phyloP scores from a whole-genome alignment of 2,797 vertebrate genomes.

The Bradypodion pumilum region DNA sequence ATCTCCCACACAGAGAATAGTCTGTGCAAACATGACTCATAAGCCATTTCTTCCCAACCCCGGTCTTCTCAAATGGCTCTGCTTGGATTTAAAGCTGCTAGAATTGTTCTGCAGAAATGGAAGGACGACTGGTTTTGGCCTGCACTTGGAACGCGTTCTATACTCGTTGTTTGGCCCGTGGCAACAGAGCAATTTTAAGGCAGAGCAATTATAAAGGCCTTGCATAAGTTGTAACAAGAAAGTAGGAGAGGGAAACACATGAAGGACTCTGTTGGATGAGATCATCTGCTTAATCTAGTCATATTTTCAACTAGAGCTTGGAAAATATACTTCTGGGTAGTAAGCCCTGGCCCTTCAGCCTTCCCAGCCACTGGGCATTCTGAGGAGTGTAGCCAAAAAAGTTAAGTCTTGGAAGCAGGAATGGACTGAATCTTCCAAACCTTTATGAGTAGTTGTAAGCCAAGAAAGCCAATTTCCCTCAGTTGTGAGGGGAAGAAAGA shows the following conservation, averaged over 20 bases:
- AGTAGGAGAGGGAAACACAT: no score
- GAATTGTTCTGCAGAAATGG: neutral
- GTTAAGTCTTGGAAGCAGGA: neutral
- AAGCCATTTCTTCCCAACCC: neutral
- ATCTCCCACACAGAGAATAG: neutral
- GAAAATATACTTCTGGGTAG: neutral
- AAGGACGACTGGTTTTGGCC: neutral
- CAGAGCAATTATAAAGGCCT: no score
- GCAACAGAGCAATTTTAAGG: neutral
- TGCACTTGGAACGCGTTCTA: neutral
- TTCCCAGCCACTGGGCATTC: neutral
- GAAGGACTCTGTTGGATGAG: neutral
- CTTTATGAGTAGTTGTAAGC: neutral
- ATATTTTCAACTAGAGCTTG: neutral
- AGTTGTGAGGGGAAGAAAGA: neutral
- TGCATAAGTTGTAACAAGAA: neutral
- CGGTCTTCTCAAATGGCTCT: neutral
- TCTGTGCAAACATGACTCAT: neutral
- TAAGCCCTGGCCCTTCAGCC: neutral
- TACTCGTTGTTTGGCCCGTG: neutral
- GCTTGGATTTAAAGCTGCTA: neutral
- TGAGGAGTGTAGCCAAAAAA: neutral
- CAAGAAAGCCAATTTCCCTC: neutral
- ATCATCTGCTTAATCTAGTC: neutral
- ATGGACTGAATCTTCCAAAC: neutral